Evolutionary conservation across 2,797 vertebrate genomes (phyloP).

Genomic region (Crotalus adamanteus): DNA sequence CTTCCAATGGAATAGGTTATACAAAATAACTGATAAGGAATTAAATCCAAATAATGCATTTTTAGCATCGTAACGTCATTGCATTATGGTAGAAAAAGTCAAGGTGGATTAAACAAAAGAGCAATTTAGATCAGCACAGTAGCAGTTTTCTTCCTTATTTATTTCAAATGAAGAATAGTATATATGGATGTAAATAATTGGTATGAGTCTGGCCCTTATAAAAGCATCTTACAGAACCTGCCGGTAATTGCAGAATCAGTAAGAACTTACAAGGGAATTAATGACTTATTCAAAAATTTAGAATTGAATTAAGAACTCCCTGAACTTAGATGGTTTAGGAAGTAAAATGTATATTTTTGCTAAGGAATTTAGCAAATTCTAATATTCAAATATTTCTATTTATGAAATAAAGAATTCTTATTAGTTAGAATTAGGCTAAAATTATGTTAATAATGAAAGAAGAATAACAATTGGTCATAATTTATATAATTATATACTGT

Average conservation of each 20-base stretch:
- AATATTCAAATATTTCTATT: neutral
- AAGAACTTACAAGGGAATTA: neutral
- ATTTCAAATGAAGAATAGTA: neutral
- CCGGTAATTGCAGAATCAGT: neutral
- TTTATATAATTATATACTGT: neutral
- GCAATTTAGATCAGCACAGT: neutral
- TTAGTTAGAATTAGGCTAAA: neutral
- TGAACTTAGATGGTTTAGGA: neutral
- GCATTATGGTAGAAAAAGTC: neutral
- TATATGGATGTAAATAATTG: neutral
- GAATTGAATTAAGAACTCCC: neutral
- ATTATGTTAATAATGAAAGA: neutral
- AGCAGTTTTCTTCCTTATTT: neutral
- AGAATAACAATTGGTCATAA: neutral
- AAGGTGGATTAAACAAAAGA: neutral
- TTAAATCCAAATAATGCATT: neutral
- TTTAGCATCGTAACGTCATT: neutral
- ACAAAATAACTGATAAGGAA: neutral
- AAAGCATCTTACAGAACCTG: neutral
- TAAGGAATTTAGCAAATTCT: neutral
- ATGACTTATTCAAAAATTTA: neutral
- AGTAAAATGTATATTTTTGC: neutral
- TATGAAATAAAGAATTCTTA: neutral
- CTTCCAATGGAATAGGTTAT: neutral
- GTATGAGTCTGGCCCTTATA: neutral